Evolutionary conservation across 2,797 vertebrate species (phyloP).

Genomic region (Dromococcyx pavoninus): DNA sequence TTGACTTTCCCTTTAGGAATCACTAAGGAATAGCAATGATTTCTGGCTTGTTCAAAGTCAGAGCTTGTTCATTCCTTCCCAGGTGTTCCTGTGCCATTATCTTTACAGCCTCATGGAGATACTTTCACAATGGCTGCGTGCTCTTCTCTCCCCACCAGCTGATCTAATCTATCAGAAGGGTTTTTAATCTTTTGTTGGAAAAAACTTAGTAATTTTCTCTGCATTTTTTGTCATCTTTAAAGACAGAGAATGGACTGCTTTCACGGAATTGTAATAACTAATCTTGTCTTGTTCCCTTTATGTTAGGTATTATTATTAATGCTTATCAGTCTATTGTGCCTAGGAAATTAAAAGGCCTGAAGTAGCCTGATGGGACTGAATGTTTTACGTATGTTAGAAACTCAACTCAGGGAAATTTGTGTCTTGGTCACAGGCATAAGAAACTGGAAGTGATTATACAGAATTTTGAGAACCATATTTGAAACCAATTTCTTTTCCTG

Average conservation of each 20-base stretch:
- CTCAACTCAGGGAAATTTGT: neutral
- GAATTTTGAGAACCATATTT: neutral
- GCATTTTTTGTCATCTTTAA: neutral
- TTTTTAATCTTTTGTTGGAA: neutral
- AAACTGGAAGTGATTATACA: neutral
- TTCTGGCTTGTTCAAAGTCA: neutral
- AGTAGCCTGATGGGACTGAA: neutral
- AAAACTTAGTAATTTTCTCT: neutral
- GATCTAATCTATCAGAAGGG: neutral
- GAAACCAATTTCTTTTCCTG: neutral
- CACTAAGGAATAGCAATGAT: neutral
- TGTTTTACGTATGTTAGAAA: neutral
- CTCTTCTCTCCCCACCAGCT: neutral
- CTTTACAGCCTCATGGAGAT: neutral
- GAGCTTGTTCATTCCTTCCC: neutral
- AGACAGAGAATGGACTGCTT: neutral
- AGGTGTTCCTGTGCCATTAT: neutral
- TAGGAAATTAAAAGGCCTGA: constrained; percentile 39
- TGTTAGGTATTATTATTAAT: constrained; percentile 17
- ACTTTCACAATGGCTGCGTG: neutral
- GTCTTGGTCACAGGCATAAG: neutral
- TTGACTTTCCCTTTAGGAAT: neutral
- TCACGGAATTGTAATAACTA: constrained; percentile 6
- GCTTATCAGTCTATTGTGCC: constrained; percentile 6
- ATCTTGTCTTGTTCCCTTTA: constrained; percentile 8